These are phyloP conservation scores for Sebastes oblongus DNA, from an alignment of 2,797 vertebrate genomes.

Conservation along the genomic window DNA sequence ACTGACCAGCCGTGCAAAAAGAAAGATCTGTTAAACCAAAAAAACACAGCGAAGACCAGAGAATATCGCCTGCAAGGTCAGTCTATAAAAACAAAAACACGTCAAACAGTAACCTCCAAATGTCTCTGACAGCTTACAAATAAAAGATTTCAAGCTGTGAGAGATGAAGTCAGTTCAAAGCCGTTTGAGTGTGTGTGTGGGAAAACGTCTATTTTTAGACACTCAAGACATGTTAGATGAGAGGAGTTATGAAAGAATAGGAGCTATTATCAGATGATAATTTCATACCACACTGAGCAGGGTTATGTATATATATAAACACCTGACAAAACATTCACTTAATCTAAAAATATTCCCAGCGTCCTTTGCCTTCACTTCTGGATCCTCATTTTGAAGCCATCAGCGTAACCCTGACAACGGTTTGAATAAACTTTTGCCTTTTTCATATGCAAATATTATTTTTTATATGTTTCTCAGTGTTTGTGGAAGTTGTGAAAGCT, in stretches of 20 bases:
- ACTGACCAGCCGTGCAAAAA: neutral
- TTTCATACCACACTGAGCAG: neutral
- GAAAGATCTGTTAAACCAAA: neutral
- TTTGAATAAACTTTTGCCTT: neutral
- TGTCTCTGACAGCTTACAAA: conserved; percentile 7
- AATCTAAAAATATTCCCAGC: conserved; percentile 1
- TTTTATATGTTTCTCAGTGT: neutral
- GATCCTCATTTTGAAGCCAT: neutral
- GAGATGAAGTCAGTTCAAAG: conserved; percentile 38
- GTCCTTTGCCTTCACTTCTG: neutral
- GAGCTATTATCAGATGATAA: conserved; percentile 16
- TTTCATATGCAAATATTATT: neutral
- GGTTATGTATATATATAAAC: neutral
- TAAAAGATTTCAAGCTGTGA: conserved; percentile 6
- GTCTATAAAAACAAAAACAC: neutral
- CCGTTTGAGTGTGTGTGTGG: conserved; percentile 11
- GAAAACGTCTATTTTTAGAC: conserved; percentile 53
- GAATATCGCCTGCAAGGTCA: neutral
- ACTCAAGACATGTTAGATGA: conserved; percentile 28
- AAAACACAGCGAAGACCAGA: neutral
- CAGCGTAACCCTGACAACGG: neutral
- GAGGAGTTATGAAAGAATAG: conserved; percentile 6
- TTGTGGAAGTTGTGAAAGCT: neutral
- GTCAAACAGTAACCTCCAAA: neutral
- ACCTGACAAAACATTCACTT: neutral